A percentile compares a stretch with the other conserved stretches of the same genome.
These are phyloP conservation scores for Diploscapter pachys DNA, from an alignment of 1,140 invertebrate genomes.

Conservation along the genomic window DNA sequence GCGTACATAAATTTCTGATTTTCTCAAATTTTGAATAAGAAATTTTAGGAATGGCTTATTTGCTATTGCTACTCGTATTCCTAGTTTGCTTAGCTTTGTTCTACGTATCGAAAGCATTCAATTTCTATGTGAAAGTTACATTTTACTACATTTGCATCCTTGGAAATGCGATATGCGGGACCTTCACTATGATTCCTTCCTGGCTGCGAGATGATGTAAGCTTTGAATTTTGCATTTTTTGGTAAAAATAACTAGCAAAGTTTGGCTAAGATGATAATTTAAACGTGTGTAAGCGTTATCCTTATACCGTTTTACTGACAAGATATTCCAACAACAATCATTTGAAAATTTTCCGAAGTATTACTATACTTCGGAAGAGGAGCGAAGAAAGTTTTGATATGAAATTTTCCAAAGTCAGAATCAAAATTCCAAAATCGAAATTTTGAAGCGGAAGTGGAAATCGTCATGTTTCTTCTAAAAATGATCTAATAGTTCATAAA, in stretches of 20 bases:
- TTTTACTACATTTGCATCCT: constrained; percentile 8
- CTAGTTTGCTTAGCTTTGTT: not conserved
- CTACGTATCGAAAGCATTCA: not conserved
- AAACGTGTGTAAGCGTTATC: not conserved
- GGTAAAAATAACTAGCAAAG: not conserved
- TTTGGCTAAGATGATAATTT: not conserved
- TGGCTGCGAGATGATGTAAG: constrained; percentile 1
- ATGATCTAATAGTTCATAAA: not conserved
- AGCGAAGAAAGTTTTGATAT: too few relatives aligned
- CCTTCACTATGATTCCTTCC: constrained; percentile 10
- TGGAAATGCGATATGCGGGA: constrained; percentile 1
- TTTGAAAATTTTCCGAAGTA: not conserved
- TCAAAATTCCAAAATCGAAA: too few relatives aligned
- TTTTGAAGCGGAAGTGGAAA: too few relatives aligned
- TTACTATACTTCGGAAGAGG: too few relatives aligned
- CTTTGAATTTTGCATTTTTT: not conserved
- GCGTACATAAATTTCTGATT: too few relatives aligned
- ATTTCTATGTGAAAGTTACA: constrained; percentile 1
- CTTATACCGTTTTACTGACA: not conserved
- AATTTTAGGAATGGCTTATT: constrained; percentile 13
- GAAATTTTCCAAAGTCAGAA: too few relatives aligned
- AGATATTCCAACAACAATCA: not conserved
- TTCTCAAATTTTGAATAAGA: not conserved
- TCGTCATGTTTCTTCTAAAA: too few relatives aligned
- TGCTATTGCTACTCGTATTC: not conserved